These are phyloP conservation scores for Callipepla squamata DNA, from an alignment of 2,113 vertebrate genomes.

Conservation along the genomic window DNA sequence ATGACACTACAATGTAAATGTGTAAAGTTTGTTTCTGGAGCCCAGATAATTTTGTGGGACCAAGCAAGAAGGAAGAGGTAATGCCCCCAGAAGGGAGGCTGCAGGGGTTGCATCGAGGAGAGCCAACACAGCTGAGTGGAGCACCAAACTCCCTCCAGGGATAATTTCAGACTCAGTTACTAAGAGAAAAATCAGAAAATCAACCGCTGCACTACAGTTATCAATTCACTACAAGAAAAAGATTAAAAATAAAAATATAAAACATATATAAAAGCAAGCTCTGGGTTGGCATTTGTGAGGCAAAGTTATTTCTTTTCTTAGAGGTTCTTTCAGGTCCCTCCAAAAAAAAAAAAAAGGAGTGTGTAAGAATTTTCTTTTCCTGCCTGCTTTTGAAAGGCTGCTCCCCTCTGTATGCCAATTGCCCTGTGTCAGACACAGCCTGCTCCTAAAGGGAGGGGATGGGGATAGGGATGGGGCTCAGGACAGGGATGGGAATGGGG, in stretches of 20 bases:
- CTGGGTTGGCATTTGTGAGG: not conserved
- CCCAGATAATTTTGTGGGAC: not conserved
- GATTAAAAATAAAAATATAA: not conserved
- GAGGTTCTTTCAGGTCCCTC: not conserved
- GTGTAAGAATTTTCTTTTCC: not conserved
- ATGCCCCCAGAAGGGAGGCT: not conserved
- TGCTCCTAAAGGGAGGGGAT: accelerated
- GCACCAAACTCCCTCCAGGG: not conserved
- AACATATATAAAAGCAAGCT: not conserved
- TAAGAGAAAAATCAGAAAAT: not conserved
- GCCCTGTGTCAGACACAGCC: not conserved
- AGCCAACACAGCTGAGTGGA: not conserved
- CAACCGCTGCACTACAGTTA: not conserved
- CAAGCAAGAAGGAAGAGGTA: not conserved
- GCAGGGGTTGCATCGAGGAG: not conserved
- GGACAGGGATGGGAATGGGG: not conserved
- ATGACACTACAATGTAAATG: not conserved
- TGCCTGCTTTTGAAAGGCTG: not conserved
- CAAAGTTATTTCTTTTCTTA: not conserved
- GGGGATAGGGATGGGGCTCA: no score
- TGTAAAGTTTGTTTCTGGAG: not conserved
- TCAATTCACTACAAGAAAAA: not conserved
- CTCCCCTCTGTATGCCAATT: not conserved
- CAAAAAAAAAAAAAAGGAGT: not conserved
- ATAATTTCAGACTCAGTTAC: not conserved